Base-by-base conservation (phyloP, 1,140 invertebrate species). In the Bombus pascuorum region DNA sequence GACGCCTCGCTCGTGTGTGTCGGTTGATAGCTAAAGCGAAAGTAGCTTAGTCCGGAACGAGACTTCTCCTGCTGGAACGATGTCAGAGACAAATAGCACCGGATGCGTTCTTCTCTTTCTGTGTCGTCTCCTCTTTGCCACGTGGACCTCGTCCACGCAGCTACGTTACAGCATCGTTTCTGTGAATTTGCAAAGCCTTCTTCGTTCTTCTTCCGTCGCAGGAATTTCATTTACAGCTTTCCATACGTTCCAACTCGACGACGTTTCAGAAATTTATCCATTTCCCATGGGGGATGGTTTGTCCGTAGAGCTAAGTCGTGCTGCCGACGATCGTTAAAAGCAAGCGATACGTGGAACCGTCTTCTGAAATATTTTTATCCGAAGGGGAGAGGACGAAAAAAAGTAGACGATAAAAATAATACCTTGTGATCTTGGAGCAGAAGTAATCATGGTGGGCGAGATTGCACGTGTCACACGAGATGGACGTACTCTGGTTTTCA, bases 71-170 rank as follows among this genome's bases (percentile, higher is more conserved):
- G 59, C 74, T 44, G 62, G 80, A 88, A 82, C 88, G 83, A 82
- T 82, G 74, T 83, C 83, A 88, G 66, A 86, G 87, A 88, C 84
- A 89, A 89, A 89, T 88, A 85, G 86, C 59, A 22, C 71, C 87
- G 76, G 87, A 88, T 83, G 75, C 39, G 47, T 65, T 76, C 71
- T 10, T 75, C 57, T 62, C 39, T n/a, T 81, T 77, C 86, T 44
- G 78, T 66, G 65, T 72, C 85, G 81, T 22, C 28, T n/a, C 6
- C 75, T 65, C 72, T 76, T 83, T 68, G 71, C n/a, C 59, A n/a
- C 34, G 39, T 13, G 39, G 80, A 34, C 57, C 34, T 68, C 32
- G 53, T 68, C 44, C 59, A 44, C 37, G 57, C 44, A 13, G 47
- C 37, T 66, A 47, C 74, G 73, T 81, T 65, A 87, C 81, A 85